Base-by-base conservation (phyloP, 1,140 invertebrate species). In the Caenorhabditis briggsae region DNA sequence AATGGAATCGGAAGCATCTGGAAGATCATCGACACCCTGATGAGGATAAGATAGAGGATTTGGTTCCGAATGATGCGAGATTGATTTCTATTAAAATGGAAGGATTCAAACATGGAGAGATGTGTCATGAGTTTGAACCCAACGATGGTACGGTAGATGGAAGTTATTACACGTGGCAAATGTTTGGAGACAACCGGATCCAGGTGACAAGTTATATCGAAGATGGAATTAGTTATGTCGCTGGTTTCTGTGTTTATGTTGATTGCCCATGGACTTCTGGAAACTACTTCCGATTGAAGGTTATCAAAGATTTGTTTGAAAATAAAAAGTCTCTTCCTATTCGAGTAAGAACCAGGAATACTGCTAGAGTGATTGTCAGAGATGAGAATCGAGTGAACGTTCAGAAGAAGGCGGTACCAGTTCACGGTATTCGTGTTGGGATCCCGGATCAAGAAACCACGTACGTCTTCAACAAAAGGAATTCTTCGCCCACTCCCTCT, bases 191-290 rank as follows among this genome's bases (percentile, higher is more conserved):
- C 23, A 23, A 61, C 9, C 8, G 23, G 14, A 33, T 61, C 25
- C 59, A 61, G 25, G 59, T 25, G 8, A 61, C 59, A 9, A 25
- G 25, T 61, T 61, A 61, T 33, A 23, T 61, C 3, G 59, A 61
- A 25, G 59, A 25, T 20, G 23, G 23, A 2, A 20, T 61, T 20
- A 61, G 59, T 25, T 61, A 61, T 61, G 20, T 25, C 8, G 59
- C 59, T 12, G 59, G 59, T 33, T 61, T 25, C 59, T 61, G 59
- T 61, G 25, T 61, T 61, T 61, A 61, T 61, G 8, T 61, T 61
- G 20, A 61, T 18, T 2, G n/a, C 11, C 20, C 20, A 23, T 61
- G 59, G 59, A 25, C 59, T 12, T 61, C 59, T 18, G 59, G 59
- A 20, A 33, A 25, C n/a, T 20, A 61, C n/a, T 61, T 25, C 25